Base-by-base conservation (phyloP, 2,113 vertebrate genomes). In the Mixornis gularis region DNA sequence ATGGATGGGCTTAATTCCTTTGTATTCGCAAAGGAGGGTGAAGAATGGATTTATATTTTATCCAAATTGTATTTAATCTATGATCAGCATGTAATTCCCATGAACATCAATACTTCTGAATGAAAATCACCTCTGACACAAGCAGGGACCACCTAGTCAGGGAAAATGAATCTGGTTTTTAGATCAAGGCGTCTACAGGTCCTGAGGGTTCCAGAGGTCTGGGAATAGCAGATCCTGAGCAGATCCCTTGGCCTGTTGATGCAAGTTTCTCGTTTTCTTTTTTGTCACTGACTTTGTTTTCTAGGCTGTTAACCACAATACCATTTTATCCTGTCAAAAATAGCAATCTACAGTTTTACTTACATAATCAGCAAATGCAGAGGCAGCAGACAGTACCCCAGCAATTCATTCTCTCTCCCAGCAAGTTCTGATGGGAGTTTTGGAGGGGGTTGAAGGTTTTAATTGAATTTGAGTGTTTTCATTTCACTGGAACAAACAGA, bases 291-390 rank as follows among this genome's bases (percentile, higher is more conserved):
- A 76, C 83, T 95, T 76, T 92, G 89, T 96, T 96, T 96, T 91
- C 91, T 85, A 85, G 89, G 87, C 91, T 89, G 74, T 93, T 95
- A 91, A 92, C 81, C 87, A 92, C 83, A 79, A 95, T 92, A 92
- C 81, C 70, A 79, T 90, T 95, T 94, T 85, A 79, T 94, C 77
- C 79, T 79, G 78, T 90, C 94, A 91, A 72, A 96, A 95, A 93
- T 85, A 95, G 90, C 90, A 68, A 91, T 93, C 85, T 95, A 83
- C 85, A 85, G 94, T 96, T 82, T 94, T 70, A 60, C 85, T 95
- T 95, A 87, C 60, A 89, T 79, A 96, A 96, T 94, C 94, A 60
- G 43, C 88, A 89, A 95, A 85, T 90, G 91, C 90, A 93, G 81
- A 89, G 80, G 90, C 93, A 96, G 88, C 87, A 93, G 84, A 87